Evolutionary conservation across 2,113 vertebrate genomes (phyloP).

Genomic region (Lathamus discolor): DNA sequence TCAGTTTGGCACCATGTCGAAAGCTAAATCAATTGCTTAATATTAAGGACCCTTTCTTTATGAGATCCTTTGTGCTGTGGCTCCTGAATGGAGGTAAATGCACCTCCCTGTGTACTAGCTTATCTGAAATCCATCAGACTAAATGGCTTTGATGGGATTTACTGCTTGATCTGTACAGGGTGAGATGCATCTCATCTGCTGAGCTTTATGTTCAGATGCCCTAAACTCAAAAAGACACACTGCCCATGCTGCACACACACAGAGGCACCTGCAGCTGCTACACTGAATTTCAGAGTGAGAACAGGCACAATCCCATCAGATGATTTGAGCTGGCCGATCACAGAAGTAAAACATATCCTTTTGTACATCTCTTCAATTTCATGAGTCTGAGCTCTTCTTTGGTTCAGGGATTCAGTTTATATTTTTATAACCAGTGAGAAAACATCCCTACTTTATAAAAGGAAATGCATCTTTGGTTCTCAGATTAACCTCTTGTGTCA

Average conservation of each 20-base stretch:
- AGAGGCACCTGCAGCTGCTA: not conserved
- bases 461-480: not conserved
- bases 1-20: not conserved
- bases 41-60: not conserved
- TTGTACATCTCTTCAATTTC: not conserved
- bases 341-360: not conserved
- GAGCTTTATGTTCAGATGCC: not conserved
- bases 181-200: not conserved
- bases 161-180: not conserved
- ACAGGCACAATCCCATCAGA: not conserved
- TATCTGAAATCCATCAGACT: not conserved
- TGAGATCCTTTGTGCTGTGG: not conserved
- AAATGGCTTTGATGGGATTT: slow-evolving; percentile 26
- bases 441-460: not conserved
- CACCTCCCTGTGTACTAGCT: not conserved
- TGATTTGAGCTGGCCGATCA: not conserved
- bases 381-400: not conserved
- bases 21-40: not conserved
- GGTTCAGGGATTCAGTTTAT: not conserved
- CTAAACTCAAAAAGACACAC: not conserved
- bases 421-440: not conserved
- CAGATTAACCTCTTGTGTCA: not conserved
- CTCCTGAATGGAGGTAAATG: not conserved
- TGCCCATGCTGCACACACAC: not conserved
- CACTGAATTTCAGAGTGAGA: not conserved